phyloP scores from a whole-genome alignment of 2,797 vertebrate genomes.

The Lagocephalus sceleratus region DNA sequence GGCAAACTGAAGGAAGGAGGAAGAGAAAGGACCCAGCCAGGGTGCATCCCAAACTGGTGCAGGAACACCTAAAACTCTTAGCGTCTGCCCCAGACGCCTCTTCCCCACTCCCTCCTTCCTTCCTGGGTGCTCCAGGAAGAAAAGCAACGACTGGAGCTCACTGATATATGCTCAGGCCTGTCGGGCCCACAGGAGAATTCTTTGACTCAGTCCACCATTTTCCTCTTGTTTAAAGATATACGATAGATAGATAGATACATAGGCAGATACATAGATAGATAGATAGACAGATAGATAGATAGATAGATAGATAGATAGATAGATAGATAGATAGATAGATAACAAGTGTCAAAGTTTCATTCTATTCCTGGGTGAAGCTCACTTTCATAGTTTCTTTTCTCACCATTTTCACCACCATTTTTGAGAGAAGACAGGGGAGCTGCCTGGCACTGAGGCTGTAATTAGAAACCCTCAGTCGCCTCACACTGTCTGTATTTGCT shows the following conservation, averaged over 20 bases:
- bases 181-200: conserved; percentile 46
- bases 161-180: conserved; percentile 67
- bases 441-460: conserved; percentile 67
- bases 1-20: conserved; percentile 10
- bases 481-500: conserved; percentile 41
- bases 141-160: conserved; percentile 41
- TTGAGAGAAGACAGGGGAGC: conserved; percentile 50
- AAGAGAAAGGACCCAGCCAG: neutral
- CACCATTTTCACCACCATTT: conserved; percentile 8
- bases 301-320: too few species aligned
- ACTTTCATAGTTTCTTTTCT: too few species aligned
- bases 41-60: conserved; percentile 3
- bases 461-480: conserved; percentile 76
- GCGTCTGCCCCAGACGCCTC: too few species aligned
- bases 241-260: too few species aligned
- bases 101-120: conserved; percentile 31
- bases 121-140: conserved; percentile 36
- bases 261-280: too few species aligned
- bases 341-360: too few species aligned
- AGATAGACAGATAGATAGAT: too few species aligned
- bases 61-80: conserved; percentile 47
- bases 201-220: conserved; percentile 29
- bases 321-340: too few species aligned
- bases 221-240: too few species aligned
- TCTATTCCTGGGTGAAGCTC: too few species aligned